Conservation (phyloP, 2,888 invertebrate species). For the Spisula solida region DNA sequence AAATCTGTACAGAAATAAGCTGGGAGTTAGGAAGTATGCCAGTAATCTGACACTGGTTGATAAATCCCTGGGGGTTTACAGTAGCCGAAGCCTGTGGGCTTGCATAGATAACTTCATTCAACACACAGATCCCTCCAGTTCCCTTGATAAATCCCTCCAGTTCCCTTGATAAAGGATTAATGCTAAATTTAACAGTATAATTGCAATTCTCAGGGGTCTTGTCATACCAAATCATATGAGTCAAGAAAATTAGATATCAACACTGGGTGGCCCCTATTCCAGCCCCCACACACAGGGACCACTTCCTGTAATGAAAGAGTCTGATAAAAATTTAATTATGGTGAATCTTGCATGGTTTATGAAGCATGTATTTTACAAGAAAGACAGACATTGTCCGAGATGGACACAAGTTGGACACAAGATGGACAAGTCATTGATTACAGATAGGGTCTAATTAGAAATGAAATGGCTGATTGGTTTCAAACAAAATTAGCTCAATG, state of each 20-base stretch:
- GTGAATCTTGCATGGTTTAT: neutral
- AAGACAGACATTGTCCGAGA: neutral
- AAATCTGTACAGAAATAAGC: neutral
- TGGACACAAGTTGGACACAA: neutral
- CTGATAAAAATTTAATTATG: constrained; percentile 27
- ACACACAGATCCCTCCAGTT: constrained; percentile 33
- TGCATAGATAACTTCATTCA: constrained; percentile 19
- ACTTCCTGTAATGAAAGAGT: constrained; percentile 26
- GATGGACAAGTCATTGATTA: neutral
- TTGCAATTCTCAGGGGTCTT: constrained; percentile 56
- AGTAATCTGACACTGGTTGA: neutral
- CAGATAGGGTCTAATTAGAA: constrained; percentile 4
- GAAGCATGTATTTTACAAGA: constrained; percentile 17
- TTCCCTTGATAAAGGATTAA: constrained; percentile 57
- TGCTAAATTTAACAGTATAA: constrained; percentile 67
- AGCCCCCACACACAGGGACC: constrained; percentile 18
- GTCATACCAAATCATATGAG: constrained; percentile 25
- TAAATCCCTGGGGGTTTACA: constrained; percentile 31
- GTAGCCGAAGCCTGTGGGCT: constrained; percentile 4
- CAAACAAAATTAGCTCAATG: neutral
- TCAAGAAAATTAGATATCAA: constrained; percentile 26
- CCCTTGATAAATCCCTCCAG: constrained; percentile 43
- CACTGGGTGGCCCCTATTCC: constrained; percentile 27
- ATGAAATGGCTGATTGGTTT: neutral
- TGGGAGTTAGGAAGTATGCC: constrained; percentile 4